These are phyloP conservation scores for Poicephalus gulielmi DNA, from an alignment of 2,113 vertebrate genomes.

Conservation along the genomic window DNA sequence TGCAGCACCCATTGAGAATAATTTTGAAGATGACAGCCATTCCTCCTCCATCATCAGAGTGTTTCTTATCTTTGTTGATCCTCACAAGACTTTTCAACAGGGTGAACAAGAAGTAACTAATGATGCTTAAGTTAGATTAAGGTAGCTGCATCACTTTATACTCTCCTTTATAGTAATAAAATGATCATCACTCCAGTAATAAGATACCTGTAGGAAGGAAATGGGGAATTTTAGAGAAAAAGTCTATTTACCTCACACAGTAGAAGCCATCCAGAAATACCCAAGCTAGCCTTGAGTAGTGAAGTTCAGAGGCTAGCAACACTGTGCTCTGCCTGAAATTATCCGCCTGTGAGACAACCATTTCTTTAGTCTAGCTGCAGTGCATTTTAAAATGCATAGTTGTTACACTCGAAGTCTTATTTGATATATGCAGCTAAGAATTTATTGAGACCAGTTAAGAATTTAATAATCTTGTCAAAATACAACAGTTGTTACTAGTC, in stretches of 20 bases:
- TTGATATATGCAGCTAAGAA: background rate
- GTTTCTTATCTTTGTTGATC: conserved; percentile 33
- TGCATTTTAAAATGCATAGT: background rate
- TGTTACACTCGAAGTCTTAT: background rate
- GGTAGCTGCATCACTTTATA: background rate
- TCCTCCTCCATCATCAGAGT: background rate
- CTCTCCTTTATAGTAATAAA: background rate
- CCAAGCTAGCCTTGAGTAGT: background rate
- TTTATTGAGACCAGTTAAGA: background rate
- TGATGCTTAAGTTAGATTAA: background rate
- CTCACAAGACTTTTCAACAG: background rate
- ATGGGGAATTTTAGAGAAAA: background rate
- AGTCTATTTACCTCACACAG: background rate
- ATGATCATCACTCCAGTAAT: background rate
- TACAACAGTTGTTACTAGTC: background rate
- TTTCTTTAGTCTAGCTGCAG: background rate
- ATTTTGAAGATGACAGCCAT: conserved; percentile 3
- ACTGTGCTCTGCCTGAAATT: background rate
- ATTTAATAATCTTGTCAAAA: background rate
- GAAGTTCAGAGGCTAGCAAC: background rate
- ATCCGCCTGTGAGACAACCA: background rate
- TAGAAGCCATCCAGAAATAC: background rate
- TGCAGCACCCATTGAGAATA: background rate
- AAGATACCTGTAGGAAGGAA: background rate
- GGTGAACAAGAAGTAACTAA: background rate